Base-by-base conservation (phyloP, 2,888 invertebrate genomes). In the Parnassius mnemosyne region DNA sequence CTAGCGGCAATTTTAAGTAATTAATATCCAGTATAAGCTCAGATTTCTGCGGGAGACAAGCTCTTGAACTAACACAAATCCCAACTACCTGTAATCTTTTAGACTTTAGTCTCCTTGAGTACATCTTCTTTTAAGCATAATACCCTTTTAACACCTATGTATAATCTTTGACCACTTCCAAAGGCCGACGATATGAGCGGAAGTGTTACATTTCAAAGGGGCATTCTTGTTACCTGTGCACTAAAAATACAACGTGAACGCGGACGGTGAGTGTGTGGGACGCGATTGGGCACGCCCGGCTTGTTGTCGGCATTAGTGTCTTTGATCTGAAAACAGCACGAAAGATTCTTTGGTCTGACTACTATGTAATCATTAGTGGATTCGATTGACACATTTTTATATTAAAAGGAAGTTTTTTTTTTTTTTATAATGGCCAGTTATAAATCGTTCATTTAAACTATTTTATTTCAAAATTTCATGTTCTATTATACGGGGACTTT, bases 161-260 rank as follows among this genome's bases (percentile, higher is more conserved):
- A 9, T 68, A 67, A 50, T 83, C 77, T 79, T 65, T 76, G 78
- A 52, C 65, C 55, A 52, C 60, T 64, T 57, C 68, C 69, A 65
- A 64, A 71, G 73, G 71, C 74, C 74, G 76, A 71, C 71, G 80
- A 85, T 86, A 86, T 80, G 86, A 84, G 83, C 89, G 89, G 89
- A 90, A 90, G 89, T 89, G 84, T 89, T 79, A 78, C 76, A 80
- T 89, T 89, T 89, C 89, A 89, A 89, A 90, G 89, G 80, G 76
- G 85, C 87, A 88, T 89, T 89, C 88, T 86, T 85, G 88, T 88
- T 90, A 90, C 90, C 90, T 90, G 90, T 87, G 71, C 74, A 79
- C 85, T 86, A 88, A 86, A 88, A 83, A 89, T 87, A 88, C 70
- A 69, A 68, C 70, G 69, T 71, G 51, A 55, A 57, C 57, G 58